Percentiles rank a stretch among this genome's conserved stretches.
phyloP scores from a whole-genome alignment of 2,888 invertebrate genomes.

The Scaeva pyrastri region DNA sequence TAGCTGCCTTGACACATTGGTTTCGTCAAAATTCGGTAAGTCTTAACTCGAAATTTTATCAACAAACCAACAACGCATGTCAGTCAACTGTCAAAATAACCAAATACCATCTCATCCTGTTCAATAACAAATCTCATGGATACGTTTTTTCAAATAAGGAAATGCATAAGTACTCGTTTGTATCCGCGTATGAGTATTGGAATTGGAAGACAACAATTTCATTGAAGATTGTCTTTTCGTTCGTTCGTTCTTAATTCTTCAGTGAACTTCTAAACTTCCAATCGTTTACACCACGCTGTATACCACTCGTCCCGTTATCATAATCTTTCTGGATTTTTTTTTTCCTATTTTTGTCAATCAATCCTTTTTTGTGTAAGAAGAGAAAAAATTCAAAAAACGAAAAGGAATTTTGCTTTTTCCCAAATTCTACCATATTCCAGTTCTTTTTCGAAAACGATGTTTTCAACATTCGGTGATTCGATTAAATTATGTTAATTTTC shows the following conservation, averaged over 20 bases:
- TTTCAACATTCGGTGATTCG: not conserved
- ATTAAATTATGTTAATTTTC: conserved; percentile 8
- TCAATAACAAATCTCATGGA: conserved; percentile 62
- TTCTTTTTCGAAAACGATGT: not conserved
- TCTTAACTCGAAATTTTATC: conserved; percentile 32
- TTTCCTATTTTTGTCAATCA: conserved; percentile 6
- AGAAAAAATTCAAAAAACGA: not conserved
- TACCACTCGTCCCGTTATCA: conserved; percentile 38
- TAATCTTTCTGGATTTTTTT: conserved; percentile 17
- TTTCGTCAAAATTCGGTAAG: conserved; percentile 76
- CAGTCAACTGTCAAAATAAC: conserved; percentile 23
- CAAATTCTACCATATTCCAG: not conserved
- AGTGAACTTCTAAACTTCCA: conserved; percentile 66
- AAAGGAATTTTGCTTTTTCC: not conserved
- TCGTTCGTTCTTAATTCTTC: conserved; percentile 24
- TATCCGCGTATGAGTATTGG: too few species aligned
- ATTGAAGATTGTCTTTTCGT: conserved; percentile 54
- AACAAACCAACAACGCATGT: conserved; percentile 63
- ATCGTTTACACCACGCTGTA: conserved; percentile 32
- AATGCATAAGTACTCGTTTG: conserved; percentile 35
- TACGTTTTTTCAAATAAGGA: conserved; percentile 23
- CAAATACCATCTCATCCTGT: conserved; percentile 30
- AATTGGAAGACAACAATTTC: conserved; percentile 41
- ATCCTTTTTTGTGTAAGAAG: conserved; percentile 15
- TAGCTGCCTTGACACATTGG: conserved; percentile 91